phyloP scores from a whole-genome alignment of 2,113 vertebrate species.

The Cryptomyrus ogoouensis region DNA sequence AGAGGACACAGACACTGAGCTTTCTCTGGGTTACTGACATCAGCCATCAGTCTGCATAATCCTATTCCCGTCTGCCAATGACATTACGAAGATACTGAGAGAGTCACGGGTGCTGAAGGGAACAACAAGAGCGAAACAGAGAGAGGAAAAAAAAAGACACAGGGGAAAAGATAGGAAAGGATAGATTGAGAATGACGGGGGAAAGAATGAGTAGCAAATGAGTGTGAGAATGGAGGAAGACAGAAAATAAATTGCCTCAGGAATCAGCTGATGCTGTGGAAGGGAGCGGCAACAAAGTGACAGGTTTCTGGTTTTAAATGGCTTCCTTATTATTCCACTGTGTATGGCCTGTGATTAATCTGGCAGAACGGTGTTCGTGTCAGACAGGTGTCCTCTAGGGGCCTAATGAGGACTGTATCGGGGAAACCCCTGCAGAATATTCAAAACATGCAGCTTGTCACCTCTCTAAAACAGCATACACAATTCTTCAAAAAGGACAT shows the following conservation, averaged over 20 bases:
- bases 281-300: neutral
- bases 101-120: neutral
- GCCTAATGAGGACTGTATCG: neutral
- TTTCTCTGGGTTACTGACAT: slow-evolving; percentile 41
- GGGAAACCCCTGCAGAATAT: neutral
- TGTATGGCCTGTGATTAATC: neutral
- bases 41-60: slow-evolving; percentile 32
- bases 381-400: neutral
- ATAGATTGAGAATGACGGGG: neutral
- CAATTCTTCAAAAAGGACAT: too few relatives aligned
- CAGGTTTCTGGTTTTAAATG: neutral
- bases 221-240: neutral
- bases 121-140: neutral
- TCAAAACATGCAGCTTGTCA: neutral
- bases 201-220: neutral
- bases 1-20: slow-evolving; percentile 37
- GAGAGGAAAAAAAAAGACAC: neutral
- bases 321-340: neutral
- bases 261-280: neutral
- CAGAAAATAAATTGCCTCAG: neutral
- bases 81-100: neutral
- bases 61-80: slow-evolving; percentile 18
- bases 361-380: neutral
- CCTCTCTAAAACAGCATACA: neutral
- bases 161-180: neutral